Percentiles rank a stretch among this genome's conserved stretches.
phyloP scores from a whole-genome alignment of 2,797 vertebrate species.

The Rhinichthys osculus region DNA sequence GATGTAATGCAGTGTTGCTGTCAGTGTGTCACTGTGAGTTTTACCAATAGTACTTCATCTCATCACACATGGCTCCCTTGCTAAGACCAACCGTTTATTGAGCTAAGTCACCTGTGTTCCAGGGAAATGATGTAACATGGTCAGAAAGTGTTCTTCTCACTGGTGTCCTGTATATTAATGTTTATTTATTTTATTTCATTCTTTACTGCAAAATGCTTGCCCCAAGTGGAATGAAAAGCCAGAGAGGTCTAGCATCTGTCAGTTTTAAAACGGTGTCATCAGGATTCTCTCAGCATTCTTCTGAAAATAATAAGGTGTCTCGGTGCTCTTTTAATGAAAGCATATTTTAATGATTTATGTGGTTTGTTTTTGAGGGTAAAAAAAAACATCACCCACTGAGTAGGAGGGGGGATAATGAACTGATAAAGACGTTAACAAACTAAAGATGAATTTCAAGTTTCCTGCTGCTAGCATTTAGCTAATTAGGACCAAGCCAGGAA shows the following conservation, averaged over 20 bases:
- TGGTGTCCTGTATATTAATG: not conserved
- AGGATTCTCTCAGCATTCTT: conserved; percentile 10
- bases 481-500: conserved; percentile 53
- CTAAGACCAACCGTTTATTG: conserved; percentile 36
- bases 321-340: conserved; percentile 43
- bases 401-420: conserved; percentile 47
- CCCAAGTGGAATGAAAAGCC: not conserved
- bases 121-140: conserved; percentile 27
- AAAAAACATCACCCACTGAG: conserved; percentile 14
- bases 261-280: not conserved
- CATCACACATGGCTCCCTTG: conserved; percentile 11
- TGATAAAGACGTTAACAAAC: conserved; percentile 58
- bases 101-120: conserved; percentile 24
- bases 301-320: conserved; percentile 36
- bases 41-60: conserved; percentile 6
- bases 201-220: not conserved
- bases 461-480: conserved; percentile 65
- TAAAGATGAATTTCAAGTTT: conserved; percentile 62
- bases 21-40: conserved; percentile 33
- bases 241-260: not conserved
- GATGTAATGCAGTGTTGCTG: conserved; percentile 42
- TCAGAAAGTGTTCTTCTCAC: not conserved
- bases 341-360: conserved; percentile 54
- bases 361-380: conserved; percentile 46
- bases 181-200: not conserved